These are phyloP conservation scores for Pherbina coryleti DNA, from an alignment of 2,888 invertebrate genomes.

Conservation along the genomic window DNA sequence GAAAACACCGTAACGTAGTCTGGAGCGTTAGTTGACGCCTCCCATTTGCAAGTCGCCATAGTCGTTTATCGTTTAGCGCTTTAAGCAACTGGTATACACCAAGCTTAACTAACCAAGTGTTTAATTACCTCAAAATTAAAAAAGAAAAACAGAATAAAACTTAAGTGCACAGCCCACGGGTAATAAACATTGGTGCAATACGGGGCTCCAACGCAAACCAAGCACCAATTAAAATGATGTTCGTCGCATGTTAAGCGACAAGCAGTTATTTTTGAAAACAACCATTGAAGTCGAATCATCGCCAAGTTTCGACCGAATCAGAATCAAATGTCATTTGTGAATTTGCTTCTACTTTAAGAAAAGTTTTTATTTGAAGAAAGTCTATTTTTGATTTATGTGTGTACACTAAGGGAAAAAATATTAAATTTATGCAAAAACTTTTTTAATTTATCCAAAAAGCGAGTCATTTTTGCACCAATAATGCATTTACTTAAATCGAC, in stretches of 20 bases:
- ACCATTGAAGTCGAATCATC: slow-evolving; percentile 47
- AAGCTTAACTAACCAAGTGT: background rate
- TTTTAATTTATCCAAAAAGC: no score
- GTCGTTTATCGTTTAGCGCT: background rate
- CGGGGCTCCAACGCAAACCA: background rate
- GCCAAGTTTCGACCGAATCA: background rate
- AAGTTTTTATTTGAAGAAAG: no score
- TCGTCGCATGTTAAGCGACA: slow-evolving; percentile 44
- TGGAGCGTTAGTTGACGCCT: background rate
- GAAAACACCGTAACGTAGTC: background rate
- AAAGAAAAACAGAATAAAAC: background rate
- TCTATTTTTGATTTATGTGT: no score
- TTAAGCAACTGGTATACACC: background rate
- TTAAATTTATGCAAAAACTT: no score
- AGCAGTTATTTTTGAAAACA: slow-evolving; percentile 39
- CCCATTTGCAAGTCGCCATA: slow-evolving; percentile 22
- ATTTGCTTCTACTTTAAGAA: no score
- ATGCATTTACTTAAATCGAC: no score
- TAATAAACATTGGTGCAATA: background rate
- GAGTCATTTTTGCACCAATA: no score
- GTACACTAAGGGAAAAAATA: no score
- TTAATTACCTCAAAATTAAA: slow-evolving; percentile 9
- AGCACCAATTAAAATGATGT: slow-evolving; percentile 19
- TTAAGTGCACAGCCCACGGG: background rate
- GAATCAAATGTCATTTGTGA: no score